A percentile compares a stretch with the other conserved stretches of the same genome.
Conservation (phyloP, 2,888 invertebrate genomes). For the Muscina levida region DNA sequence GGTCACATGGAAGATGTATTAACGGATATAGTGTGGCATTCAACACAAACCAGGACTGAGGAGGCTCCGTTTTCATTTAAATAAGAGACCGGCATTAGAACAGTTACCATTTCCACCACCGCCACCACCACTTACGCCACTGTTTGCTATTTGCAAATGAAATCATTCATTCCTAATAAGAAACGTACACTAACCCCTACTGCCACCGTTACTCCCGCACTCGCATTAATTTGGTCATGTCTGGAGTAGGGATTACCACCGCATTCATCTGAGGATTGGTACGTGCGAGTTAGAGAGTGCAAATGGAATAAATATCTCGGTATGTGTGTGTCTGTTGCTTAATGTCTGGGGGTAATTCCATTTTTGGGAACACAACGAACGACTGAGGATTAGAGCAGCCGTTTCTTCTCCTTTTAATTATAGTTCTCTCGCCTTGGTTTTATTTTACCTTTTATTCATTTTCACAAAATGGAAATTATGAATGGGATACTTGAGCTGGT, state of each 20-base stretch:
- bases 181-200: not conserved
- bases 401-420: conserved; percentile 60
- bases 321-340: conserved; percentile 12
- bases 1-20: not conserved
- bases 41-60: not conserved
- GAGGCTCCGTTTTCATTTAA: conserved; percentile 43
- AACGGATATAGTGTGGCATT: not conserved
- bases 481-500: conserved; percentile 1
- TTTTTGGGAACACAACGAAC: conserved; percentile 10
- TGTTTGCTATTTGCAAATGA: conserved; percentile 46
- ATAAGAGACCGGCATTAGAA: conserved; percentile 6
- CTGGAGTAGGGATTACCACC: not conserved
- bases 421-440: conserved; percentile 17
- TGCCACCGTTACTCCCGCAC: not conserved
- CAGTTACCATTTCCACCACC: too few species aligned
- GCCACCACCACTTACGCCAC: too few species aligned
- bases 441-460: conserved; percentile 36
- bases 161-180: conserved; percentile 57
- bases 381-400: conserved; percentile 45
- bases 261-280: not conserved
- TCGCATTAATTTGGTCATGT: not conserved
- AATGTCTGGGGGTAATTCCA: conserved; percentile 55
- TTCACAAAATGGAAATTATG: conserved; percentile 40
- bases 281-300: not conserved
- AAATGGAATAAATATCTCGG: not conserved